Percentiles rank a stretch among this genome's conserved stretches.
phyloP scores from a whole-genome alignment of 1,140 invertebrate genomes.

The Colletes gigas region DNA sequence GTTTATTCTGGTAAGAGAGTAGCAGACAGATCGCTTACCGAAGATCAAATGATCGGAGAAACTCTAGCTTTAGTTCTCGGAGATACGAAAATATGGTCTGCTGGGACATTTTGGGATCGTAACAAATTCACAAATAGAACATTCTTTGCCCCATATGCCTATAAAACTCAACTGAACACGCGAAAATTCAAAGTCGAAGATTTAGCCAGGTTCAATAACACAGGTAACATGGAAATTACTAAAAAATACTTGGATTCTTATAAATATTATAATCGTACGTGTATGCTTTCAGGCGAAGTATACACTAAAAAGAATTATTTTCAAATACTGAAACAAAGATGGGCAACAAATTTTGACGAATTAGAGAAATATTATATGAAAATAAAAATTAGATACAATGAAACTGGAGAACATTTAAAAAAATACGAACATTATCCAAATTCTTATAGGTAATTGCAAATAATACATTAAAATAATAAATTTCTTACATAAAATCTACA shows the following conservation, averaged over 20 bases:
- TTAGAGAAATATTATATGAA: slow-evolving; percentile 96
- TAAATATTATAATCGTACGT: not conserved
- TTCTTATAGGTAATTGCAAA: slow-evolving; percentile 85
- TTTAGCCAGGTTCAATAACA: slow-evolving; percentile 89
- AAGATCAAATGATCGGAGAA: slow-evolving; percentile 97
- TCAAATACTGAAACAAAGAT: slow-evolving; percentile 93
- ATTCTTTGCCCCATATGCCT: slow-evolving; percentile 96
- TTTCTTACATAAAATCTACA: not conserved
- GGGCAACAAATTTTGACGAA: slow-evolving; percentile 96
- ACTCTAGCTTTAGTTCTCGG: slow-evolving; percentile 94
- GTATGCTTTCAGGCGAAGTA: slow-evolving; percentile 83
- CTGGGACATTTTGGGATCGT: slow-evolving; percentile 96
- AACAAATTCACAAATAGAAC: slow-evolving; percentile 97
- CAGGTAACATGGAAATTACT: slow-evolving; percentile 81
- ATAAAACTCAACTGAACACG: slow-evolving; percentile 91
- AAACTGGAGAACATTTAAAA: slow-evolving; percentile 89
- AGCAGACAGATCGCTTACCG: slow-evolving; percentile 92
- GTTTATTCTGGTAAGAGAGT: slow-evolving; percentile 95
- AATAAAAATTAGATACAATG: slow-evolving; percentile 94
- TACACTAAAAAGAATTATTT: slow-evolving; percentile 94
- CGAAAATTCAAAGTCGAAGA: slow-evolving; percentile 94
- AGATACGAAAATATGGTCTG: slow-evolving; percentile 94
- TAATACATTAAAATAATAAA: slow-evolving; percentile 14
- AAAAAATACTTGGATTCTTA: not conserved
- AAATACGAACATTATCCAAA: slow-evolving; percentile 95